Conservation (phyloP, 2,797 vertebrate genomes). For the Acomys russatus region DNA sequence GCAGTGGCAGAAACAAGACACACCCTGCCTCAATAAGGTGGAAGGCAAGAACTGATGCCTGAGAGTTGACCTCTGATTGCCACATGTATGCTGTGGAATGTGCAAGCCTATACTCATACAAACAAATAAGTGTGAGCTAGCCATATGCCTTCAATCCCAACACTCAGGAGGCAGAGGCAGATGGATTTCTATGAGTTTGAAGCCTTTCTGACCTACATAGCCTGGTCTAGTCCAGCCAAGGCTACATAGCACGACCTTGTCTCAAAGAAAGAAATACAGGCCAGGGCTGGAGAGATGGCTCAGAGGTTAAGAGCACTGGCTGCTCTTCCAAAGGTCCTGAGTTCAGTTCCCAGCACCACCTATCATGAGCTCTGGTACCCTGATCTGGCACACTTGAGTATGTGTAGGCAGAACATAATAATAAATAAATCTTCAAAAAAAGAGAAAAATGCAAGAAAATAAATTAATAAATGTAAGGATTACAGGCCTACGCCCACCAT, state of each 20-base stretch:
- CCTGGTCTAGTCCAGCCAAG: background rate
- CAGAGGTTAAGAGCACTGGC: too few relatives aligned
- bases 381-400: too few relatives aligned
- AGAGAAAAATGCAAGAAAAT: background rate
- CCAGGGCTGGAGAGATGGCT: too few relatives aligned
- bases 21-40: background rate
- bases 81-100: background rate
- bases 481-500: background rate
- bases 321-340: too few relatives aligned
- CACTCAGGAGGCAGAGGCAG: background rate
- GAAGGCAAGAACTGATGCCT: background rate
- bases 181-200: background rate
- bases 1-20: background rate
- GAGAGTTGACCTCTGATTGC: background rate
- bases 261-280: background rate
- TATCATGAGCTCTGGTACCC: too few relatives aligned
- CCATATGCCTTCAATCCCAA: too few relatives aligned
- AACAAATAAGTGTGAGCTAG: too few relatives aligned
- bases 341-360: too few relatives aligned
- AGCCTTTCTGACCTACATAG: background rate
- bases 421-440: too few relatives aligned
- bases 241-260: background rate
- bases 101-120: too few relatives aligned
- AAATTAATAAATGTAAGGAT: background rate
- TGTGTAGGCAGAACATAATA: too few relatives aligned